These are phyloP conservation scores for Bombus difficillimus DNA, from an alignment of 1,140 invertebrate species.

Conservation along the genomic window DNA sequence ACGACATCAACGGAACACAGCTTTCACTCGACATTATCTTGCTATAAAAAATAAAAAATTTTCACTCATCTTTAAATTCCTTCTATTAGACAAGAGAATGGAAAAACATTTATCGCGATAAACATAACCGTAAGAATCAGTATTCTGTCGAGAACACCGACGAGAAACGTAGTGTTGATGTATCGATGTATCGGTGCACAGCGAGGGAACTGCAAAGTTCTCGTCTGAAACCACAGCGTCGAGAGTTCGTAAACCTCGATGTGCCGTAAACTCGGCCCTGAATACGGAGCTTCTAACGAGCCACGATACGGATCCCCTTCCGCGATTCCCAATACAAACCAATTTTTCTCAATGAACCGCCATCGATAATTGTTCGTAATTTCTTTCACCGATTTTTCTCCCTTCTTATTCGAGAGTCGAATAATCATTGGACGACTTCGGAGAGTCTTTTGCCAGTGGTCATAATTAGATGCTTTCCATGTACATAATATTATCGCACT, in stretches of 20 bases:
- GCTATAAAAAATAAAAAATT: no score
- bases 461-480: background rate
- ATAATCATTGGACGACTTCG: background rate
- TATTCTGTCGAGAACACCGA: background rate
- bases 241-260: constrained; percentile 47
- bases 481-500: no score
- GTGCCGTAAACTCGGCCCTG: constrained; percentile 39
- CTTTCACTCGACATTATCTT: background rate
- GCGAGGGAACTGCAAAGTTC: constrained; percentile 13
- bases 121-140: background rate
- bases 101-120: background rate
- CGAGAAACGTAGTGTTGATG: background rate
- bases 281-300: constrained; percentile 35
- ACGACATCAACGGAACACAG: background rate
- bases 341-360: constrained; percentile 41
- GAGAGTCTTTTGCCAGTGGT: no score
- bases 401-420: no score
- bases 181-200: background rate
- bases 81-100: background rate
- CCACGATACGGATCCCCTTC: constrained; percentile 29
- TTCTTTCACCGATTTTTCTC: constrained; percentile 41
- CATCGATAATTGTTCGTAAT: constrained; percentile 34
- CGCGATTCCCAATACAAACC: constrained; percentile 29
- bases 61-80: background rate
- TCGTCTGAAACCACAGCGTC: background rate